These are phyloP conservation scores for Solea senegalensis DNA, from an alignment of 2,113 vertebrate species.

Conservation along the genomic window DNA sequence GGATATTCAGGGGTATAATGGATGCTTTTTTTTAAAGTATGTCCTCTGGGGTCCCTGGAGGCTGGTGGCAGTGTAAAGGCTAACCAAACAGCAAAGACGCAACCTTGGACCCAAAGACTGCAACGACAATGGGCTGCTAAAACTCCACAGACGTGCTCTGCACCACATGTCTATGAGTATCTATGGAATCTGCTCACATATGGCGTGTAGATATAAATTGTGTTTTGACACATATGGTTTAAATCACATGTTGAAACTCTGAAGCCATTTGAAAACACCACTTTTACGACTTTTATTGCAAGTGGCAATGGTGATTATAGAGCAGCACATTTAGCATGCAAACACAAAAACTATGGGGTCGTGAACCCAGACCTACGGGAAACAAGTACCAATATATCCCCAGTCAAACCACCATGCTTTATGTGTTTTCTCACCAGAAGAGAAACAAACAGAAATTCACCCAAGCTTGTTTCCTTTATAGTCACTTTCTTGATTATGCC, in stretches of 20 bases:
- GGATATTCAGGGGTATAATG: constrained; percentile 46
- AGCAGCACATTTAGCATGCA: constrained; percentile 51
- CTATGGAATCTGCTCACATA: constrained; percentile 49
- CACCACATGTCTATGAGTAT: constrained; percentile 31
- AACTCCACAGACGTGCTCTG: constrained; percentile 11
- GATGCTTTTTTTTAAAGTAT: constrained; percentile 60
- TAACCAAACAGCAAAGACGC: constrained; percentile 49
- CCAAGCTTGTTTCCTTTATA: constrained; percentile 24
- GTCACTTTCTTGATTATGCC: constrained; percentile 16
- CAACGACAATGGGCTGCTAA: constrained; percentile 39
- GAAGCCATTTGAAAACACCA: constrained; percentile 55
- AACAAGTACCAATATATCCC: constrained; percentile 28
- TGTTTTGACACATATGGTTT: constrained; percentile 63
- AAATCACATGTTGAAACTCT: constrained; percentile 49
- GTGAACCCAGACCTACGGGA: constrained; percentile 18
- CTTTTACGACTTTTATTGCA: constrained; percentile 54
- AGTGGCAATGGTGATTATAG: constrained; percentile 54
- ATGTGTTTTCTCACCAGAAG: constrained; percentile 11
- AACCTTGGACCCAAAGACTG: constrained; percentile 42
- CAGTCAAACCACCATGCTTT: constrained; percentile 11
- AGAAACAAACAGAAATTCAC: constrained; percentile 26
- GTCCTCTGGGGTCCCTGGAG: constrained; percentile 43
- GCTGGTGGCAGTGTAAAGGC: constrained; percentile 55
- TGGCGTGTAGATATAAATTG: constrained; percentile 41
- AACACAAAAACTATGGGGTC: constrained; percentile 27